Base-by-base conservation (phyloP, 2,888 invertebrate species). In the Campoplex capitator region DNA sequence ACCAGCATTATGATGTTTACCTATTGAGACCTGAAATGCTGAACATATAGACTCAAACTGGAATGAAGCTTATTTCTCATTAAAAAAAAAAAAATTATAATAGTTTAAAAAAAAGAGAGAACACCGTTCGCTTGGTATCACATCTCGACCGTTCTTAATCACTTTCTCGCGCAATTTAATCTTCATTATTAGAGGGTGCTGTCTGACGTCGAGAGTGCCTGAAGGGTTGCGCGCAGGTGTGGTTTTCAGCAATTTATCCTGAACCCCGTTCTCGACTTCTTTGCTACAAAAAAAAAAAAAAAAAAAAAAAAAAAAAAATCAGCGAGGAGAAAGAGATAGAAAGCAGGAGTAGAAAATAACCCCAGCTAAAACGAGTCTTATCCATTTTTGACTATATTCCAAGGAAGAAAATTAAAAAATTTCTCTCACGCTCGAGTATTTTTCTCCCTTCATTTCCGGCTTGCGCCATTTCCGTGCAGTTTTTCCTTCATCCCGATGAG, bases 171-270 rank as follows among this genome's bases (percentile, higher is more conserved):
- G 65, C 79, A 83, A 83, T 83, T 86, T 86, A 65, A 76, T 86
- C 86, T 80, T 79, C 79, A 86, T 86, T 83, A 79, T 83, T 76
- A n/a, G 75, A 75, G 65, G 76, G 73, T 79, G 78, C 51, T 79
- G 78, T 79, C 85, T 48, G 82, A 82, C 56, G 78, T 70, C 67
- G 76, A 35, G 6, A 71, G 35, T 58, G 56, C 35, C 67, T 42
- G 54, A 45, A 51, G 68, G 56, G 56, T 81, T 76, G 68, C 48
- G 65, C 74, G 85, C 85, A 85, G 78, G 79, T 75, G 78, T 56
- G 65, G 76, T 54, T 74, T 83, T 75, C 83, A 51, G 70, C 65
- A 70, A 75, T 79, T 79, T 45, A 73, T 32, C 77, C 85, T 51
- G 13, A 58, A 51, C 65, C 75, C 65, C 48, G 79, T 70, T 62